Percentiles rank a stretch among this genome's conserved stretches.
phyloP scores from a whole-genome alignment of 2,113 vertebrate genomes.

The Bothrops jararaca region DNA sequence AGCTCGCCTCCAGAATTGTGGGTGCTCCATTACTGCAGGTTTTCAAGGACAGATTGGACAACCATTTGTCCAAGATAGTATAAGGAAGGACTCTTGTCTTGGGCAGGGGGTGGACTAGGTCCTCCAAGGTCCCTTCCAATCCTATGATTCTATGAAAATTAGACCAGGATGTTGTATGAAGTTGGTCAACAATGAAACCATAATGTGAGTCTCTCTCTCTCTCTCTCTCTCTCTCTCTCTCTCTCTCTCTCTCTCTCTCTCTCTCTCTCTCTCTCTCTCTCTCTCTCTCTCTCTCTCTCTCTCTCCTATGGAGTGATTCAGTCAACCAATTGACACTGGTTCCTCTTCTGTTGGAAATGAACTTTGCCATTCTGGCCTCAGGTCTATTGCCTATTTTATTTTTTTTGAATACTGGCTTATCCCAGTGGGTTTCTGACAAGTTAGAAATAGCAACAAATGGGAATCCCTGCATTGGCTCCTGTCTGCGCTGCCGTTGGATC shows the following conservation, averaged over 20 bases:
- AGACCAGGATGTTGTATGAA: neutral
- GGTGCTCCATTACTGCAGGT: no score
- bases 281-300: no score
- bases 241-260: no score
- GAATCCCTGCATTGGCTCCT: constrained; percentile 9
- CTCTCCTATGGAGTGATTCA: neutral
- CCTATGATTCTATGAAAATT: neutral
- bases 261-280: no score
- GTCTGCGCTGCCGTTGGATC: neutral
- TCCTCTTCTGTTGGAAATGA: neutral
- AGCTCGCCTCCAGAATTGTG: no score
- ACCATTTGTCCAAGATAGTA: no score
- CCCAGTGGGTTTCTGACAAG: constrained; percentile 10
- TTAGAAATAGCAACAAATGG: neutral
- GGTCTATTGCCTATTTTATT: neutral
- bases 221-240: neutral
- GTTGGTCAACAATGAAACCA: neutral
- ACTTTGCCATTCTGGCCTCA: neutral
- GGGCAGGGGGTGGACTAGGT: no score
- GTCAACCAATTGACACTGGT: neutral
- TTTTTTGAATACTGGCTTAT: neutral
- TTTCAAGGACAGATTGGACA: no score
- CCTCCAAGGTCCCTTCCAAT: no score
- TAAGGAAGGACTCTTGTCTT: no score
- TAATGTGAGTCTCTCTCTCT: neutral